Percentiles rank a stretch among this genome's conserved stretches.
Evolutionary conservation across 2,888 invertebrate genomes (phyloP).

Genomic region (Ethmia dodecea): DNA sequence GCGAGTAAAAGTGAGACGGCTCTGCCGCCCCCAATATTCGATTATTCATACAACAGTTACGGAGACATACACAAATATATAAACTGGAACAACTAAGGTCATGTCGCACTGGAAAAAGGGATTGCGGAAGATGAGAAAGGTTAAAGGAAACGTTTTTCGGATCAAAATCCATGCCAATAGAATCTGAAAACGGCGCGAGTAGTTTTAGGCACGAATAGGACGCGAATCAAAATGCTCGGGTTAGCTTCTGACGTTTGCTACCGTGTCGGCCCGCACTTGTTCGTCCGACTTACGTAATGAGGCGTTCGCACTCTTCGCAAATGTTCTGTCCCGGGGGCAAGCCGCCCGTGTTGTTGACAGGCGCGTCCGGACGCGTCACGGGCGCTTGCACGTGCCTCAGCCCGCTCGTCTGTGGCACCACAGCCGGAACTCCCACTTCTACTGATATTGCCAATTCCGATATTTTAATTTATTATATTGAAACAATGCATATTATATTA

Average conservation of each 20-base stretch:
- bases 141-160: background rate
- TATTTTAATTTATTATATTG: too few species aligned
- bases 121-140: slow-evolving; percentile 1
- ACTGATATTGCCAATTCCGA: slow-evolving; percentile 50
- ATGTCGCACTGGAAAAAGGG: slow-evolving; percentile 28
- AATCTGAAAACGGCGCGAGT: too few species aligned
- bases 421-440: slow-evolving; percentile 33
- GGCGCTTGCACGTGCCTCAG: slow-evolving; percentile 88
- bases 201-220: too few species aligned
- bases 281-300: slow-evolving; percentile 95
- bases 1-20: slow-evolving; percentile 82
- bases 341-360: slow-evolving; percentile 82
- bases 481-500: too few species aligned
- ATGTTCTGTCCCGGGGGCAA: slow-evolving; percentile 93
- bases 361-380: slow-evolving; percentile 79
- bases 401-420: slow-evolving; percentile 53
- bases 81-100: slow-evolving; percentile 42
- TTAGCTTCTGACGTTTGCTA: slow-evolving; percentile 63
- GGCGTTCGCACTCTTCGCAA: slow-evolving; percentile 97
- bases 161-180: background rate
- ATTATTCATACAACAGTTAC: slow-evolving; percentile 39
- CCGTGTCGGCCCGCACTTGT: slow-evolving; percentile 81
- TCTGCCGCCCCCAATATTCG: slow-evolving; percentile 61
- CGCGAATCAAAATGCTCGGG: too few species aligned
- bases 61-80: too few species aligned